Percentiles rank a stretch among this genome's conserved stretches.
Evolutionary conservation across 2,797 vertebrate species (phyloP).

Genomic region (Jordanella pulchra): DNA sequence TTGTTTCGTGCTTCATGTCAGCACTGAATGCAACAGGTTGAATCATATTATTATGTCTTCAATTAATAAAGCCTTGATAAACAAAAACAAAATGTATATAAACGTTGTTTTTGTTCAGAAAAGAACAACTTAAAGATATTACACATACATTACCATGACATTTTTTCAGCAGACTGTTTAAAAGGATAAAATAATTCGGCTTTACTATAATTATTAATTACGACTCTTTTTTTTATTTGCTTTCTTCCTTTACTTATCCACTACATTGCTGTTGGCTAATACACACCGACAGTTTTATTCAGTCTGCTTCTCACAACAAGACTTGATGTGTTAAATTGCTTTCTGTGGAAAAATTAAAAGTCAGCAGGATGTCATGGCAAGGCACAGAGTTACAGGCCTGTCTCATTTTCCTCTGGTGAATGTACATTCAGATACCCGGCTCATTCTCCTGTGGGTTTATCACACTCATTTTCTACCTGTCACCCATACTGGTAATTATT

Average conservation of each 20-base stretch:
- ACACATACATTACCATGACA: background rate
- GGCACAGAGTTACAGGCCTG: conserved; percentile 4
- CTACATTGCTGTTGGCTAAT: conserved; percentile 2
- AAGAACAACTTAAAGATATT: background rate
- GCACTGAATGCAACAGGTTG: background rate
- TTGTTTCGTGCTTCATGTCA: too few relatives aligned
- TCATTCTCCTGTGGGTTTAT: conserved; percentile 36
- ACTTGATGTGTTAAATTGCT: conserved; percentile 42
- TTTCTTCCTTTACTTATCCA: conserved; percentile 5
- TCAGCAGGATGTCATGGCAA: conserved; percentile 38
- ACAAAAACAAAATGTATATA: background rate
- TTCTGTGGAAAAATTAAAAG: conserved; percentile 49
- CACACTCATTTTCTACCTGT: conserved; percentile 42
- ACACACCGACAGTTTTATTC: conserved; percentile 30
- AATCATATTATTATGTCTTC: background rate
- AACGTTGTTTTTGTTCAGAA: background rate
- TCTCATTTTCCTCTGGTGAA: conserved; percentile 23
- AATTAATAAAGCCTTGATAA: background rate
- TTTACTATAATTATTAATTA: background rate
- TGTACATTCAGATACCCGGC: background rate
- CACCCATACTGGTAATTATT: conserved; percentile 56
- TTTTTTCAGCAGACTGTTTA: background rate
- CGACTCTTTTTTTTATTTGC: conserved; percentile 5
- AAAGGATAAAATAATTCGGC: background rate
- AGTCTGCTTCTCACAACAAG: conserved; percentile 29